Evolutionary conservation across 2,888 invertebrate genomes (phyloP).

Genomic region (Latrodectus hesperus): DNA sequence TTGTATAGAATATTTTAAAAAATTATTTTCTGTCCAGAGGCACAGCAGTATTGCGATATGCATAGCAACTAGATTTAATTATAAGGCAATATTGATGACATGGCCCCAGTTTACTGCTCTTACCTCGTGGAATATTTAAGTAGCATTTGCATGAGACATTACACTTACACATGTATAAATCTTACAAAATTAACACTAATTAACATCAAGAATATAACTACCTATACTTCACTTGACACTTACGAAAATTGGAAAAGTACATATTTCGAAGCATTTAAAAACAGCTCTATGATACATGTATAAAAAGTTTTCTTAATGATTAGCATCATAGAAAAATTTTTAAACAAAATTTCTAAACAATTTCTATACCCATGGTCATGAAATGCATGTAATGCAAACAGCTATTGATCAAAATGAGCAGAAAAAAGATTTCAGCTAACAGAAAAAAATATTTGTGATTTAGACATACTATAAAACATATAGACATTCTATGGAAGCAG

Average conservation of each 20-base stretch:
- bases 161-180: slow-evolving; percentile 28
- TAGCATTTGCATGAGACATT: slow-evolving; percentile 41
- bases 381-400: slow-evolving; percentile 27
- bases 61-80: slow-evolving; percentile 60
- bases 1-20: slow-evolving; percentile 53
- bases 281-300: slow-evolving; percentile 33
- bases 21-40: slow-evolving; percentile 62
- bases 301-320: slow-evolving; percentile 32
- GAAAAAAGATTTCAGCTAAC: too few species aligned
- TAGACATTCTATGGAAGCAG: slow-evolving; percentile 32
- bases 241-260: slow-evolving; percentile 45
- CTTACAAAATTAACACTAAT: slow-evolving; percentile 34
- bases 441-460: too few species aligned
- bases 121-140: slow-evolving; percentile 43
- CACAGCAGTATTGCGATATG: slow-evolving; percentile 68
- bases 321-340: slow-evolving; percentile 38
- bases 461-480: too few species aligned
- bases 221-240: slow-evolving; percentile 39
- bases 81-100: slow-evolving; percentile 69
- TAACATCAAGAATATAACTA: slow-evolving; percentile 24
- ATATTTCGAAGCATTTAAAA: slow-evolving; percentile 43
- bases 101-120: slow-evolving; percentile 50
- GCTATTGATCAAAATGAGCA: slow-evolving; percentile 25
- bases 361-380: slow-evolving; percentile 28
- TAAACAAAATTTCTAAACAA: slow-evolving; percentile 22